Base-by-base conservation (phyloP, 2,113 vertebrate species). In the Dryoscopus gambensis region DNA sequence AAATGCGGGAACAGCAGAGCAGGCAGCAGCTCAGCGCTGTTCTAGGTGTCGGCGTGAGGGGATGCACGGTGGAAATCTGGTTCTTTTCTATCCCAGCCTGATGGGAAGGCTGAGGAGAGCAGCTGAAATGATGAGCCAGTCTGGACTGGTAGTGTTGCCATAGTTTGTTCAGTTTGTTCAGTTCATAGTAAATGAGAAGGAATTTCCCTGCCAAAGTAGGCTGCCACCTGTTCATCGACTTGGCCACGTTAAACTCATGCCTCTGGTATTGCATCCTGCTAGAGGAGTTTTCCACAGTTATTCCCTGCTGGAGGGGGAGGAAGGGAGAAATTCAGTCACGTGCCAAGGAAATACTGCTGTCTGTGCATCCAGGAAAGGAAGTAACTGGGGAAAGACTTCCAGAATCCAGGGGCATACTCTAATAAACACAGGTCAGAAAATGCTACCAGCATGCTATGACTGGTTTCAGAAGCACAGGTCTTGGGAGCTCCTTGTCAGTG, bases 381-480 rank as follows among this genome's bases (percentile, higher is more conserved):
- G 39, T 10, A 59, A 64, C 40, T 24, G 47, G 69, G 55, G 33
- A 33, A 59, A 69, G 42, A 9, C 40, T 88, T 52, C 3, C 23
- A 76, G 50, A 85, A 44, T 81, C 20, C 59, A 30, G 22, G n/a
- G 57, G 35, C 24, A 3, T 30, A 5, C 44, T 20, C 35, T 9
- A 25, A n/a, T 13, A 55, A 77, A n/a, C 30, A 8, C 8, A 77
- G 84, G 37, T 89, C 35, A 10, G 70, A 8, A 62, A 62, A 11
- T 23, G 39, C 4, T 28, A 10, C 31, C 47, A 21, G 8, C 1
- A 0, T 22, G 24, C 39, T 78, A 8, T 31, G 30, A 4, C 31
- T 87, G 37, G 15, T 31, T 56, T 53, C 46, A 55, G 71, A 42
- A 79, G 35, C 67, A 25, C 3, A 2, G 70, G 57, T 62, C n/a